A percentile compares a stretch with the other conserved stretches of the same genome.
phyloP scores from a whole-genome alignment of 2,113 vertebrate species.

The Phrynosoma platyrhinos region DNA sequence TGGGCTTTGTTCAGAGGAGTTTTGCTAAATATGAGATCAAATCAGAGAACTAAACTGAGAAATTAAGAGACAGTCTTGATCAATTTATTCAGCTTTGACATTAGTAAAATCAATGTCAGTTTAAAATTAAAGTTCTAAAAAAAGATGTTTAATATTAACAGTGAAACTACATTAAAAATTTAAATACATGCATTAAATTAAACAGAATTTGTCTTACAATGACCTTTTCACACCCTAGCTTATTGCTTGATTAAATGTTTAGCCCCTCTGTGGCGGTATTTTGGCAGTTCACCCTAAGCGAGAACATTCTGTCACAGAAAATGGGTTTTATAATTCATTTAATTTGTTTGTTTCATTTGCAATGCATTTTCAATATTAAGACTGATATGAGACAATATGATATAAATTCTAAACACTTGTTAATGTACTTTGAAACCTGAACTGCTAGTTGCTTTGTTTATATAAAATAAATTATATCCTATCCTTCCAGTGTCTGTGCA shows the following conservation, averaged over 20 bases:
- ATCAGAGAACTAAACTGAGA: not conserved
- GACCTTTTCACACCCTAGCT: not conserved
- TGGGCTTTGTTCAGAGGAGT: not conserved
- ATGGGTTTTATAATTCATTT: not conserved
- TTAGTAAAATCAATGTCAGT: not conserved
- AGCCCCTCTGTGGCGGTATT: not conserved
- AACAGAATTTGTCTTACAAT: not conserved
- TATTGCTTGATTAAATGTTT: not conserved
- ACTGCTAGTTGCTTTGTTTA: not conserved
- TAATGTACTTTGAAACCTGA: not conserved
- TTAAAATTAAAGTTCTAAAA: conserved; percentile 2
- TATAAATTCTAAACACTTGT: conserved; percentile 7
- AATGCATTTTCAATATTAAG: not conserved
- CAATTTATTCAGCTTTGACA: not conserved
- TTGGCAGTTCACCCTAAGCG: not conserved
- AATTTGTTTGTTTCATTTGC: not conserved
- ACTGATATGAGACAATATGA: not conserved
- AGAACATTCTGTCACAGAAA: conserved; percentile 1
- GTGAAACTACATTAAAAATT: not conserved
- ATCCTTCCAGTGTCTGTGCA: not conserved
- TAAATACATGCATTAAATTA: not conserved
- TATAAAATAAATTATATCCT: not conserved
- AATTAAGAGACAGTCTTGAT: not conserved
- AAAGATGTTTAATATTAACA: not conserved
- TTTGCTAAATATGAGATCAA: not conserved